Conservation (phyloP, 2,888 invertebrate genomes). For the Agrotis exclamationis region DNA sequence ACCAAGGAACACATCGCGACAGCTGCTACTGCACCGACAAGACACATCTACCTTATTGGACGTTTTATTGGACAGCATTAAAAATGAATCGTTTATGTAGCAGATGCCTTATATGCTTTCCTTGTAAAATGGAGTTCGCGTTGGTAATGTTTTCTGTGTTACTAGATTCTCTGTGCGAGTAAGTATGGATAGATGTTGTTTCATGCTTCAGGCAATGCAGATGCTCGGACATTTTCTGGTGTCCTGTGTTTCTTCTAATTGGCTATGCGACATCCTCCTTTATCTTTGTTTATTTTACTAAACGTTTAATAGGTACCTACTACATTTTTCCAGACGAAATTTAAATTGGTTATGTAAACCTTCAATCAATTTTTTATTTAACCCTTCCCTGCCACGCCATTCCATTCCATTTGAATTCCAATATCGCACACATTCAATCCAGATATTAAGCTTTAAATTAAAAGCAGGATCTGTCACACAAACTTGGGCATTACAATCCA, state of each 20-base stretch:
- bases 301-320: background rate
- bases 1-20: slow-evolving; percentile 39
- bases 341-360: background rate
- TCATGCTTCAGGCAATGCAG: background rate
- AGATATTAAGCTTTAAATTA: slow-evolving; percentile 44
- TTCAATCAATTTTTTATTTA: slow-evolving; percentile 5
- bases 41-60: slow-evolving; percentile 54
- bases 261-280: background rate
- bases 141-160: background rate
- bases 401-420: slow-evolving; percentile 2
- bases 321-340: background rate
- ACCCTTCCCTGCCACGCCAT: background rate
- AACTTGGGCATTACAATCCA: slow-evolving; percentile 32
- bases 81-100: slow-evolving; percentile 48
- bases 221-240: background rate
- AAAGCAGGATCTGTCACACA: slow-evolving; percentile 29
- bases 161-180: background rate
- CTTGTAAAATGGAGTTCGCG: background rate
- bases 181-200: background rate
- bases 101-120: slow-evolving; percentile 37
- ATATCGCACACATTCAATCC: slow-evolving; percentile 1
- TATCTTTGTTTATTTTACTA: background rate
- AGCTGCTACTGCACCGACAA: slow-evolving; percentile 55
- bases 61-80: slow-evolving; percentile 61
- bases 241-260: background rate